Base-by-base conservation (phyloP, 2,113 vertebrate species). In the Sceloporus undulatus region DNA sequence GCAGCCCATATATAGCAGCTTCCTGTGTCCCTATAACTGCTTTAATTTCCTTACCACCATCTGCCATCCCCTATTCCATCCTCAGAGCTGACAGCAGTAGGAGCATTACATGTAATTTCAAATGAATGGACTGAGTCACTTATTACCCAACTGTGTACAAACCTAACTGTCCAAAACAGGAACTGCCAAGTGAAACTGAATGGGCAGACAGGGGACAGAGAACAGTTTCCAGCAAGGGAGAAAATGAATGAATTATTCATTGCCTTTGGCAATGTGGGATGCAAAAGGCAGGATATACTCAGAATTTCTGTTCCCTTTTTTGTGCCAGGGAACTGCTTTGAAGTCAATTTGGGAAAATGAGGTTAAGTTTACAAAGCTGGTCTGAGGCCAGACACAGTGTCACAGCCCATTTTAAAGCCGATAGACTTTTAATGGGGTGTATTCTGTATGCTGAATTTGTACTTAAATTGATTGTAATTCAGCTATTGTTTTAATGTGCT, bases 221-320 rank as follows among this genome's bases (percentile, higher is more conserved):
- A 78, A 86, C 13, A 18, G n/a, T 68, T 79, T n/a, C 62, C n/a
- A 79, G 5, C 48, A 86, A 18, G 38, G 23, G 23, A 62, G 42
- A 79, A 21, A 52, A 52, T 86, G 42, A 79, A 68, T 86, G 76
- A 85, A 76, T 65, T 85, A 29, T 25, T 14, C 8, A 75, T 75
- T 81, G n/a, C 34, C 9, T 66, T 68, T 38, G n/a, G 71, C 71
- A 74, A 38, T 74, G 73, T 38, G 5, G 0, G 52, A 59, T 73
- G 70, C 48, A 74, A 84, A 8, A 73, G 54, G 29, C 29, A 23
- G 19, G 52, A 56, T 14, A 38, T 9, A 68, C 23, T 23, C 25
- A 54, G 9, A 65, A 40, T 65, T 40, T 59, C 77, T 62, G 9
- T 23, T 62, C 79, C 29, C 6, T 23, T n/a, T 79, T n/a, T 79